phyloP scores from a whole-genome alignment of 2,797 vertebrate genomes.

The Pipistrellus pygmaeus region DNA sequence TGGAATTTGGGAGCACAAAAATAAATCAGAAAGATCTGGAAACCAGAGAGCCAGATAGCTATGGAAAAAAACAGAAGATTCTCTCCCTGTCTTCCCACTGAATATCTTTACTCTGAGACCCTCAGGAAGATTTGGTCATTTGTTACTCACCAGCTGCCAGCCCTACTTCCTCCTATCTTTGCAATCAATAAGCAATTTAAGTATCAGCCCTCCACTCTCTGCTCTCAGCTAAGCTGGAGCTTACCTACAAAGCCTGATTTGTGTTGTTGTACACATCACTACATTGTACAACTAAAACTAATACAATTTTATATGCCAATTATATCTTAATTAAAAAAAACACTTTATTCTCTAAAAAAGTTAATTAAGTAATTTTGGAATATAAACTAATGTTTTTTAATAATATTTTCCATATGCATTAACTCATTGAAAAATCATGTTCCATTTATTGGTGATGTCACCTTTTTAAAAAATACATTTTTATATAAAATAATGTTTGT shows the following conservation, averaged over 20 bases:
- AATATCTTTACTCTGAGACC: background rate
- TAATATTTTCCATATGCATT: background rate
- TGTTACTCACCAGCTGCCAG: background rate
- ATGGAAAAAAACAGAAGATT: background rate
- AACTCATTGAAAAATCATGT: background rate
- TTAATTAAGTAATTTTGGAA: constrained; percentile 44
- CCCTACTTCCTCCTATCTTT: background rate
- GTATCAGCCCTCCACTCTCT: background rate
- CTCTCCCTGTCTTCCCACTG: background rate
- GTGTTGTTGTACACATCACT: background rate
- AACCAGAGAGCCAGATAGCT: background rate
- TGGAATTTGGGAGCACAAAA: background rate
- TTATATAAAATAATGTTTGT: background rate
- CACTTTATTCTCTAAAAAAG: background rate
- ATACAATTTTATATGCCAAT: background rate
- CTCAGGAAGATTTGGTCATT: background rate
- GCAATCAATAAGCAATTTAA: background rate
- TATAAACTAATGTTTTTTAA: constrained; percentile 39
- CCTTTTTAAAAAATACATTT: background rate
- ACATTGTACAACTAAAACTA: background rate
- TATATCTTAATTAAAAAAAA: background rate
- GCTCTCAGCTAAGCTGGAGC: background rate
- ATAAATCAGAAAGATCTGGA: background rate
- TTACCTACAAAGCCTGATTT: background rate
- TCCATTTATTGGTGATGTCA: background rate